phyloP scores from a whole-genome alignment of 2,113 vertebrate genomes.

The Rallus limicola region DNA sequence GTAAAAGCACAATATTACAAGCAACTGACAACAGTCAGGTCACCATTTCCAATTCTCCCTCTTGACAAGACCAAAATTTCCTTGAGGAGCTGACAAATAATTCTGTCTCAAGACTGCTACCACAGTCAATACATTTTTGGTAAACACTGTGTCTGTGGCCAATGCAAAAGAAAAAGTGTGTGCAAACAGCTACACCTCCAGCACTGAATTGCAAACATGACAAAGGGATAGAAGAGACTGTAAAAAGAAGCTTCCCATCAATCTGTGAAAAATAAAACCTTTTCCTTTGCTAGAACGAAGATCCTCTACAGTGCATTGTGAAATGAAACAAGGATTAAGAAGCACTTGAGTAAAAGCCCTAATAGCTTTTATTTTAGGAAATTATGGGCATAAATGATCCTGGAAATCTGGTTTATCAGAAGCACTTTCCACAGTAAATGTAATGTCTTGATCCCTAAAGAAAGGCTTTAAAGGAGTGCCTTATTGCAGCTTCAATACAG shows the following conservation, averaged over 20 bases:
- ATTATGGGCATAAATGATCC: neutral
- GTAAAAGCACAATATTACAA: neutral
- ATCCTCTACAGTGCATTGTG: neutral
- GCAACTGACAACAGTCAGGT: neutral
- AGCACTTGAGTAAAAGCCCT: neutral
- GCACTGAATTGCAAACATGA: neutral
- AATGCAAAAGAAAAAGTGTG: neutral
- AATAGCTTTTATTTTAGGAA: neutral
- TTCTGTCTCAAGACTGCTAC: neutral
- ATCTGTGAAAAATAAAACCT: neutral
- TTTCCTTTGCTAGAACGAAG: neutral
- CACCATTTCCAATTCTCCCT: neutral
- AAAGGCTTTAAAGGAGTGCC: neutral
- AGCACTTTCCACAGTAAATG: neutral
- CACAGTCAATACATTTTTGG: neutral
- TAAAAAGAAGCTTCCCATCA: neutral
- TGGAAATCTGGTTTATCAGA: neutral
- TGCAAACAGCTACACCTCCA: neutral
- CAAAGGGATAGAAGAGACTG: neutral
- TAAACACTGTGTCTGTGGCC: neutral
- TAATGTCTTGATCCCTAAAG: neutral
- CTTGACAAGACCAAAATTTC: neutral
- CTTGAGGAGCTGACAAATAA: neutral
- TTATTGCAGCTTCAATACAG: neutral
- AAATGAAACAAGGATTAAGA: neutral